Evolutionary conservation across 2,113 vertebrate species (phyloP), one percentile per base, ranked within the genome.

Genomic region (Parus major): DNA sequence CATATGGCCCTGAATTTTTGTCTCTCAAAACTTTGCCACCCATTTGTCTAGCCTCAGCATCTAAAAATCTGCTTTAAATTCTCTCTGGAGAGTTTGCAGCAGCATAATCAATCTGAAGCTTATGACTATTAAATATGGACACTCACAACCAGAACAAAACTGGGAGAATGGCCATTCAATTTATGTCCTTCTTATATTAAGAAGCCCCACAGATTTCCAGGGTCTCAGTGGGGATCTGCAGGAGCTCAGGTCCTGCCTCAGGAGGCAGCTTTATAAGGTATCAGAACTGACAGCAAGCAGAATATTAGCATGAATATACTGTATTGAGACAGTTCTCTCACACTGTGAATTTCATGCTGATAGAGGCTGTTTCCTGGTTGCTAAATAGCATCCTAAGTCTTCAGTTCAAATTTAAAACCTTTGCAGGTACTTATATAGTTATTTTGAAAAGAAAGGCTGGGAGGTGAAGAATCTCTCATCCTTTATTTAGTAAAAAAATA

Each of bases 321-420:
- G 77, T 88, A 93, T 83, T 79, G 88, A 94, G 91, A 88, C 72
- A 80, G 85, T 83, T 94, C 75, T 91, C 64, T 96, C 96, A 93
- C 42, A 92, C 96, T 95, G 91, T 93, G 92, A 90, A 88, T 93
- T 91, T 96, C 90, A 92, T 52, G 90, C 93, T 94, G 90, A 92
- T 87, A 94, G 88, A 96, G 78, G 82, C 81, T 96, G 91, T 79
- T 96, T 94, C 78, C 85, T 86, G 92, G 63, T 88, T 97, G 82
- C 96, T 92, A 94, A 97, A 87, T 88, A 95, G 50, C 80, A 82
- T 93, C 86, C 91, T 90, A 84, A 86, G 47, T 86, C 80, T 95
- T 89, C 91, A 33, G 64, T 94, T 95, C 84, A 71, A 92, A 80
- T 82, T 41, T 95, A 82, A 97, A 95, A 80, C 82, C 87, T 91